These are phyloP conservation scores for Pseudolycoriella hygida DNA, from an alignment of 2,888 invertebrate species.

Conservation along the genomic window DNA sequence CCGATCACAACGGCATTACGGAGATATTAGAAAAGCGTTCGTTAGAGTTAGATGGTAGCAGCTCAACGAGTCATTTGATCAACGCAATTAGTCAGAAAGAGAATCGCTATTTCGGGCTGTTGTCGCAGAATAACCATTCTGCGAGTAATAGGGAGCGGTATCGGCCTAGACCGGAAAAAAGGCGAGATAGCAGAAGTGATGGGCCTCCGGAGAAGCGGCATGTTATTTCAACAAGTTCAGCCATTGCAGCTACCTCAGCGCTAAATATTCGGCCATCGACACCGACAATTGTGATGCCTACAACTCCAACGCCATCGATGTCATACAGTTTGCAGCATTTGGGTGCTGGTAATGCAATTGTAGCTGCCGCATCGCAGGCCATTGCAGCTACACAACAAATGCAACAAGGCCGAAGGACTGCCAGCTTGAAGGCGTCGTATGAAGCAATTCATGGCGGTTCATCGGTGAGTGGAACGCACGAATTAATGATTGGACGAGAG, in stretches of 20 bases:
- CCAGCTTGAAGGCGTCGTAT: conserved; percentile 86
- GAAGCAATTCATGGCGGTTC: conserved; percentile 60
- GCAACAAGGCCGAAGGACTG: conserved; percentile 85
- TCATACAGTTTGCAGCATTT: conserved; percentile 62
- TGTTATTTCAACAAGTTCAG: conserved; percentile 11
- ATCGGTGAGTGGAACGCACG: conserved; percentile 40
- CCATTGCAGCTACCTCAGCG: conserved; percentile 3
- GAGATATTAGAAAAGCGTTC: conserved; percentile 88
- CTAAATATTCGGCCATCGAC: conserved; percentile 16
- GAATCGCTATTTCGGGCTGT: conserved; percentile 42
- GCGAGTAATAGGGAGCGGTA: conserved; percentile 25
- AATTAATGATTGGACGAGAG: conserved; percentile 52
- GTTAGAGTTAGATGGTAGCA: conserved; percentile 60
- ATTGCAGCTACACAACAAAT: conserved; percentile 93
- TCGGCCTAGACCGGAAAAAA: conserved; percentile 52
- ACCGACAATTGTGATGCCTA: conserved; percentile 19
- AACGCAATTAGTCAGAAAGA: conserved; percentile 61
- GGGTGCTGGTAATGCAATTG: conserved; percentile 79
- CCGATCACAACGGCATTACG: conserved; percentile 95
- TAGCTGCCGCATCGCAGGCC: conserved; percentile 87
- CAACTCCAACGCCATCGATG: conserved; percentile 18
- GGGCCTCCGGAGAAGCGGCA: conserved; percentile 24
- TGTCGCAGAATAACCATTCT: conserved; percentile 14
- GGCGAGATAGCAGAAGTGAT: conserved; percentile 37
- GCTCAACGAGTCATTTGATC: conserved; percentile 27